phyloP scores from a whole-genome alignment of 2,113 vertebrate species.

The Sylvicapra grimmia region DNA sequence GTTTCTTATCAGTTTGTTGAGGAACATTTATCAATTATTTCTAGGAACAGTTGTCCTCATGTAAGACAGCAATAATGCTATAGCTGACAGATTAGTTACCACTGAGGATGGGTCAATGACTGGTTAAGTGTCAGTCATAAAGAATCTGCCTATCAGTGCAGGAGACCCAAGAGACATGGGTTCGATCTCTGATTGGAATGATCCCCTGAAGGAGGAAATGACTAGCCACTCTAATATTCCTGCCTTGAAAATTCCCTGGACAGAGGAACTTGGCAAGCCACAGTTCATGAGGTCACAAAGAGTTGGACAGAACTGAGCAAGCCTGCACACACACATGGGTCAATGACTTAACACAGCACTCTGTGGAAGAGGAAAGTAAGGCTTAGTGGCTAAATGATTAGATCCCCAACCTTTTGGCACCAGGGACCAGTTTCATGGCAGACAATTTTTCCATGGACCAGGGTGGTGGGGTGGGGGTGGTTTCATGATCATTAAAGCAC shows the following conservation, averaged over 20 bases:
- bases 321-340: no score
- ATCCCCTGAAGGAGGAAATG: background rate
- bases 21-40: background rate
- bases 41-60: background rate
- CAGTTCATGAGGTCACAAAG: background rate
- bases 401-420: background rate
- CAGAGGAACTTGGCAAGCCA: background rate
- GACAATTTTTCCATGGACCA: background rate
- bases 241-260: background rate
- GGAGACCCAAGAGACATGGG: background rate
- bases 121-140: background rate
- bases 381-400: background rate
- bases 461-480: background rate
- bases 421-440: background rate
- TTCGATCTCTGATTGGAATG: accelerated
- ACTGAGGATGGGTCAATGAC: background rate
- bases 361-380: background rate
- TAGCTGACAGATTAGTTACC: background rate
- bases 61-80: background rate
- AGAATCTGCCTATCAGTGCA: background rate
- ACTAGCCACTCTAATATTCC: background rate
- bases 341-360: background rate
- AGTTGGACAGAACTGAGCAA: background rate
- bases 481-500: background rate
- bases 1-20: background rate